Evolutionary conservation across 2,797 vertebrate genomes (phyloP).

Genomic region (Aplochiton taeniatus): DNA sequence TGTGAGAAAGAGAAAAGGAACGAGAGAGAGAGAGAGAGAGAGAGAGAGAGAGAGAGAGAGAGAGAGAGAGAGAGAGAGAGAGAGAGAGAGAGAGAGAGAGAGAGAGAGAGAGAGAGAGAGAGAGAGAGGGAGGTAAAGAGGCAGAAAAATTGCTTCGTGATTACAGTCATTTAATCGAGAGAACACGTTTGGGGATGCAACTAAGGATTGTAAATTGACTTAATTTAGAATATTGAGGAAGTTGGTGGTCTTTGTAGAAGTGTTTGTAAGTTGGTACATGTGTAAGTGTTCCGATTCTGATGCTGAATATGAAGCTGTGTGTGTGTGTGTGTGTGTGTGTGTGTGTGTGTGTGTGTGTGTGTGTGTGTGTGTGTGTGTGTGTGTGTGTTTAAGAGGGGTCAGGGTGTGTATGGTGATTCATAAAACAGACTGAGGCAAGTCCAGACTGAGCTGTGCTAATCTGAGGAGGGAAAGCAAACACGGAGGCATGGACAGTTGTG

Average conservation of each 20-base stretch:
- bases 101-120: background rate
- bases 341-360: background rate
- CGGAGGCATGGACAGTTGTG: conserved; percentile 12
- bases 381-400: conserved; percentile 12
- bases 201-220: too few species aligned
- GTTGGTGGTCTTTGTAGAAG: too few species aligned
- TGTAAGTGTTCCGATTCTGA: too few species aligned
- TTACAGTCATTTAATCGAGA: too few species aligned
- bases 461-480: conserved; percentile 63
- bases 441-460: conserved; percentile 65
- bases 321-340: conserved; percentile 11
- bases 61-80: background rate
- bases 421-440: conserved; percentile 57
- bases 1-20: background rate
- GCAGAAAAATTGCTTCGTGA: too few species aligned
- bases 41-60: background rate
- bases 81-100: background rate
- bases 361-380: conserved; percentile 5
- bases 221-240: too few species aligned
- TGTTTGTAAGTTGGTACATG: too few species aligned
- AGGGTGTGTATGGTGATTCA: conserved; percentile 46
- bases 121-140: too few species aligned
- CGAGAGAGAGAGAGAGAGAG: background rate
- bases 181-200: too few species aligned
- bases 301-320: background rate